Evolutionary conservation across 2,113 vertebrate species (phyloP), one percentile per base, ranked within the genome.

Genomic region (Aythya baeri): DNA sequence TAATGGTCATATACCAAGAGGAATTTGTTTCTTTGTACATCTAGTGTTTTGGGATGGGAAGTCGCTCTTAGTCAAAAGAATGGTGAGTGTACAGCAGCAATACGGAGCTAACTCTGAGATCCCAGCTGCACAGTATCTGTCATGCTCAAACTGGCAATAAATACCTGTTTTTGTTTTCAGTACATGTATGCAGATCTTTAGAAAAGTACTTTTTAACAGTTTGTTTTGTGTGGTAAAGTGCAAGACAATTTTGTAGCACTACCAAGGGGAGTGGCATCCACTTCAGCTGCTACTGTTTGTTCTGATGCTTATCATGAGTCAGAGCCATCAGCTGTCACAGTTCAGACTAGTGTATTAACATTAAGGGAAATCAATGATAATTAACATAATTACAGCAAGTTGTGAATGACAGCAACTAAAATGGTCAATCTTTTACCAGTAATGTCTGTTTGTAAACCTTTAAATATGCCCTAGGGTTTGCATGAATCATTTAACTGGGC

Each of bases 131-230:
- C 17, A 50, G 17, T 29, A 41, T n/a, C 2, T 50, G 2, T 46
- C 9, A 46, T 74, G 7, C 8, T 26, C 23, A 54, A 66, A n/a
- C 23, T 32, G 26, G 25, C 21, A 83, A 74, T 22, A 88, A 86
- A 34, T 46, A 2, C 10, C 11, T 41, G 27, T 22, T 10, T 14
- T 7, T 63, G 25, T 22, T 27, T 15, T 27, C 8, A 0, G 0
- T 57, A 11, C 4, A 2, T 15, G 8, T 34, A 32, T 21, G 13
- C 5, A 62, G 32, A 26, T 49, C 49, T 83, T 73, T 6, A 29
- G 9, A 38, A 79, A 85, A 83, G 26, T 9, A 46, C 29, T 77
- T 76, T 65, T 66, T 36, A 44, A 17, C 7, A 38, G 16, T 4
- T 43, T 70, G 3, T 46, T 9, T 46, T 46, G 44, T 8, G 8